phyloP scores from a whole-genome alignment of 2,888 invertebrate species.

The Apodemia arnacis region DNA sequence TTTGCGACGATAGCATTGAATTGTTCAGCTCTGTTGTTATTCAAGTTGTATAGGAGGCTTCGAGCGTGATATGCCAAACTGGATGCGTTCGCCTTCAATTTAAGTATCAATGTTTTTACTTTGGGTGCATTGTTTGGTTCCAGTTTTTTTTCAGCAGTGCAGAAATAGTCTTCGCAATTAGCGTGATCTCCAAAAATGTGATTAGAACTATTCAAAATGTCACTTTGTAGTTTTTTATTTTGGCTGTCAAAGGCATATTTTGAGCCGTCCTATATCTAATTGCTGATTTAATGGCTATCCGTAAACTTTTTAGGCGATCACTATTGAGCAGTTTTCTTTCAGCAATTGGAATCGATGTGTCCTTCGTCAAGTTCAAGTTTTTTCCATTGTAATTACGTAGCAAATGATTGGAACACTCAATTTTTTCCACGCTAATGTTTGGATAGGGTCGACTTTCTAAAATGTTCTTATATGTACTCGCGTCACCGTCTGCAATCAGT shows the following conservation, averaged over 20 bases:
- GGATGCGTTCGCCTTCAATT: not conserved
- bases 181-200: conserved; percentile 10
- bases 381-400: conserved; percentile 16
- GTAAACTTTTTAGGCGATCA: not conserved
- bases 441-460: conserved; percentile 13
- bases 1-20: conserved; percentile 7
- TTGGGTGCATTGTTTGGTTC: not conserved
- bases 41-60: not conserved
- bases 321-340: not conserved
- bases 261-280: not conserved
- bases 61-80: not conserved
- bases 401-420: conserved; percentile 27
- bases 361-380: not conserved
- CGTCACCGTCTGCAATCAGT: conserved; percentile 59
- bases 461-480: conserved; percentile 36
- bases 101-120: not conserved
- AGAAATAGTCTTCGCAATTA: not conserved
- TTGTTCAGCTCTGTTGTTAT: not conserved
- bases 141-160: not conserved
- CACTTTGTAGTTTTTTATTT: not conserved
- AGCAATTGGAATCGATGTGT: not conserved
- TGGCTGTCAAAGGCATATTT: not conserved
- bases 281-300: not conserved
- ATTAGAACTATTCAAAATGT: not conserved
- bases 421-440: not conserved